Base-by-base conservation (phyloP, 2,113 vertebrate genomes). In the Platichthys stellatus region DNA sequence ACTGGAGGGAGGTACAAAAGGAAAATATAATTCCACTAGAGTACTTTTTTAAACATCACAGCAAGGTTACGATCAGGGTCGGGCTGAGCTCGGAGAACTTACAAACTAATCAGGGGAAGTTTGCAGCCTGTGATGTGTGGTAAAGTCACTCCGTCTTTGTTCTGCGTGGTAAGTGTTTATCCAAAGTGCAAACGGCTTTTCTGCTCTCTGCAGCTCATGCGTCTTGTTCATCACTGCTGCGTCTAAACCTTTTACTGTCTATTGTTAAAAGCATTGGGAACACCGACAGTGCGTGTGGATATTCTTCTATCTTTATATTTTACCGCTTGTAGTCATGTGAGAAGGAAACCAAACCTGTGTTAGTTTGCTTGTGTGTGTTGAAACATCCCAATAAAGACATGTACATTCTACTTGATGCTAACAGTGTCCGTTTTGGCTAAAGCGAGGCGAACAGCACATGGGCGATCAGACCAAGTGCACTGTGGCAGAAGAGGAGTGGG, bases 171-270 rank as follows among this genome's bases (percentile, higher is more conserved):
- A 51, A 61, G 35, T 56, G 62, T 78, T 45, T 64, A 67, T 82
- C 66, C 68, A 88, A 88, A 87, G 90, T 91, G 90, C 88, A 83
- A 82, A 83, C 59, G 28, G 26, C 11, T 70, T 72, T 88, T 69
- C 63, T 70, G 69, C 67, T 82, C 61, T 59, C 56, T 72, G 78
- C 47, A 77, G 76, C 69, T 83, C 77, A 79, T 86, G 81, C 74
- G 28, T 74, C 43, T 78, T 78, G 60, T 85, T 69, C 54, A 8
- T 31, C 61, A 71, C 68, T 47, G 61, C 78, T 80, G 53, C n/a
- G 21, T 66, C 40, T 79, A 24, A 31, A 72, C 21, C 14, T 60
- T 72, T 56, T 67, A 86, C 72, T 54, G 78, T 73, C 23, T 45
- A 64, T 74, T 51, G 51, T 54, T 69, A 43, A 83, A 87, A 82